Conservation (phyloP, 2,113 vertebrate genomes). For the Sitta europaea region DNA sequence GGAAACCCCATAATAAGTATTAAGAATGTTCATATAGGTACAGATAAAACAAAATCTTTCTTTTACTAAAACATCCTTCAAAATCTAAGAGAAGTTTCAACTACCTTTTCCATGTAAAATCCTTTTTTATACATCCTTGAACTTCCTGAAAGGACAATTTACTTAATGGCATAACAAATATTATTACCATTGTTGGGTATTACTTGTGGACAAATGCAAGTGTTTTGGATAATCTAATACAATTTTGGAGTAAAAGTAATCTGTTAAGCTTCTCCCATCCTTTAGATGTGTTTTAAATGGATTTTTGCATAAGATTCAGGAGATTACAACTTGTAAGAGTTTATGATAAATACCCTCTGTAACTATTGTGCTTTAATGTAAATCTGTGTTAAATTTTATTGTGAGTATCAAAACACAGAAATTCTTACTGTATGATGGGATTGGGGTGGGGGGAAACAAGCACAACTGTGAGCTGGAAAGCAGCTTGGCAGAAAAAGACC, state of each 20-base stretch:
- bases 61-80: background rate
- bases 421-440: background rate
- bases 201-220: background rate
- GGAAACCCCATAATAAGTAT: background rate
- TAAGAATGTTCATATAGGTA: background rate
- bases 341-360: background rate
- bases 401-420: background rate
- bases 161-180: background rate
- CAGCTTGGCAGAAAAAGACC: background rate
- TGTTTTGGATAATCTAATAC: background rate
- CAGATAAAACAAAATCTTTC: background rate
- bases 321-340: background rate
- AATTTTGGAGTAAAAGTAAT: background rate
- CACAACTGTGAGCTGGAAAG: background rate
- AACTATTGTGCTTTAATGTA: background rate
- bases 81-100: background rate
- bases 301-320: background rate
- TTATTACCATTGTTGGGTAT: background rate
- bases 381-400: background rate
- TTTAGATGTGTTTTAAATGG: background rate
- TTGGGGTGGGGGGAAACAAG: fast-evolving
- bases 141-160: background rate
- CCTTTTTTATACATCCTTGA: background rate
- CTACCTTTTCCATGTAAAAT: background rate
- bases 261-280: background rate